Conservation (phyloP, 2,888 invertebrate species). For the Papilio demoleus region DNA sequence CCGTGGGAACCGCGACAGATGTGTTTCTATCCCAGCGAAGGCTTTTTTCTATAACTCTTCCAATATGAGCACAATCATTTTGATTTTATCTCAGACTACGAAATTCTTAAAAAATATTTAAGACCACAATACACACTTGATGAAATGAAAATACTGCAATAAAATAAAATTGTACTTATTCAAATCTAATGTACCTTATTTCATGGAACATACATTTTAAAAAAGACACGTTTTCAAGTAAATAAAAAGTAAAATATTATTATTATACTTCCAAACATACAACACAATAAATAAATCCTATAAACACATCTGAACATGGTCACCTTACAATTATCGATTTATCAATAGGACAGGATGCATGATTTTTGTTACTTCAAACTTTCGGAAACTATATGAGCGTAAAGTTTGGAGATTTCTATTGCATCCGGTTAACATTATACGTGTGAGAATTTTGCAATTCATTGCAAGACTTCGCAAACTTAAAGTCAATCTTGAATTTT, state of each 20-base stretch:
- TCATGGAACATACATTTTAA: no score
- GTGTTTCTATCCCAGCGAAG: slow-evolving; percentile 60
- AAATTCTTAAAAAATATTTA: neutral
- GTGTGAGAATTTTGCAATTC: slow-evolving; percentile 57
- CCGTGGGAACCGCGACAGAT: slow-evolving; percentile 79
- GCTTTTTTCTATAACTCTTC: slow-evolving; percentile 66
- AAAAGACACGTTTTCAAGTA: no score
- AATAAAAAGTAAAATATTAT: no score
- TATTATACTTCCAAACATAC: neutral
- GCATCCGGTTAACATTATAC: slow-evolving; percentile 64
- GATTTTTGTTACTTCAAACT: slow-evolving; percentile 9
- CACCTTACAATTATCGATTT: slow-evolving; percentile 12
- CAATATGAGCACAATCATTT: slow-evolving; percentile 29
- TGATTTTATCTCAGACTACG: slow-evolving; percentile 12
- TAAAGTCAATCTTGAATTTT: no score
- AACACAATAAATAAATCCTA: neutral
- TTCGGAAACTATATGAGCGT: slow-evolving; percentile 8
- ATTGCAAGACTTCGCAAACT: slow-evolving; percentile 44
- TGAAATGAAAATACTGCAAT: no score
- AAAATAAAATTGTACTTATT: no score
- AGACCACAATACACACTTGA: no score
- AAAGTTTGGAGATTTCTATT: slow-evolving; percentile 54
- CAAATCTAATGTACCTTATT: no score
- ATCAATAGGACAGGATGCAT: slow-evolving; percentile 27
- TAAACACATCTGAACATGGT: slow-evolving; percentile 13